These are phyloP conservation scores for Luidia sarsii DNA, from an alignment of 53 echinoderm and acorn worm genomes.

Conservation along the genomic window DNA sequence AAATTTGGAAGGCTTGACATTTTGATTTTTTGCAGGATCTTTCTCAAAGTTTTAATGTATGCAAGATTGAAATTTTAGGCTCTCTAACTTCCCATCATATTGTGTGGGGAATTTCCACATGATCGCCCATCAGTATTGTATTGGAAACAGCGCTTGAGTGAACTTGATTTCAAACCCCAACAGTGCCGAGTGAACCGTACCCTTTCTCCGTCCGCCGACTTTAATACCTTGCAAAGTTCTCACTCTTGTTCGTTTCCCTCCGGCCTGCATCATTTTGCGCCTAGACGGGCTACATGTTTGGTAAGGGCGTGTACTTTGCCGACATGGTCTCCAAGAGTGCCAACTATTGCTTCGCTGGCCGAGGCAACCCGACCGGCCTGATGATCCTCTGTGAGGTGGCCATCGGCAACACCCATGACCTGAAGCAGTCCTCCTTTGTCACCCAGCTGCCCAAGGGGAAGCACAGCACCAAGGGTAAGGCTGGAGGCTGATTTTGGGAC, in stretches of 20 bases:
- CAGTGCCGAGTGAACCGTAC: too few species aligned
- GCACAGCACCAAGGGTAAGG: conserved; percentile 94
- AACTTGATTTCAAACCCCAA: too few species aligned
- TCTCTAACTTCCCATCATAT: too few species aligned
- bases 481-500: too few species aligned
- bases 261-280: background rate
- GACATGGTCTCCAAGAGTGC: conserved; percentile 99
- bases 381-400: conserved; percentile 96
- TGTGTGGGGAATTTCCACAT: too few species aligned
- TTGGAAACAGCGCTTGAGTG: too few species aligned
- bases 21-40: too few species aligned
- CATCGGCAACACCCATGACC: conserved; percentile 95
- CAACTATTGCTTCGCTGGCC: conserved; percentile 89
- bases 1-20: too few species aligned
- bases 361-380: conserved; percentile 74
- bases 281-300: conserved; percentile 99
- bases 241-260: background rate
- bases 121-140: too few species aligned
- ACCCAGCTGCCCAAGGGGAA: conserved; percentile 84
- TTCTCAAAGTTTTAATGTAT: too few species aligned
- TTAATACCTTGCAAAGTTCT: background rate
- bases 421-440: conserved; percentile 63
- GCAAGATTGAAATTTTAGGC: too few species aligned
- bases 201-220: background rate
- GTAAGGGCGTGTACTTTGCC: conserved; percentile 99